phyloP scores from a whole-genome alignment of 37 sponge, comb jelly and placozoan species.

The Tethya wilhelma region DNA sequence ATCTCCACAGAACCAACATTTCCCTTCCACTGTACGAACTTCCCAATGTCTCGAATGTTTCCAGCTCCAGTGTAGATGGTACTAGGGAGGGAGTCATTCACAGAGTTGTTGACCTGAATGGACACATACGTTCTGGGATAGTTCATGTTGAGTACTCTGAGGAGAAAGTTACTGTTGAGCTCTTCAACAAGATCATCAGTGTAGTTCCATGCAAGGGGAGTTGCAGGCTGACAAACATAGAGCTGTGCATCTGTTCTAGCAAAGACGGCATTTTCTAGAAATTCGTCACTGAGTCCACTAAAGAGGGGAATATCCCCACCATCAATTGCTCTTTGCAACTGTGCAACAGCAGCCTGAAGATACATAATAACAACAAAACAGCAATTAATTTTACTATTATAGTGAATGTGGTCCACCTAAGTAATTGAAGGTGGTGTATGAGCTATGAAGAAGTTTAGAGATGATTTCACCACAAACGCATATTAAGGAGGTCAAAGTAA shows the following conservation, averaged over 20 bases:
- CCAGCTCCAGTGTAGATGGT: conserved; percentile 67
- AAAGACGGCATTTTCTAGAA: not conserved
- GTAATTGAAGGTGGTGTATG: not conserved
- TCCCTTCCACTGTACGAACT: conserved; percentile 82
- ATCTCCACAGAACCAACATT: not conserved
- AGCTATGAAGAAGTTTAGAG: not conserved
- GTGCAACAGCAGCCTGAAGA: conserved; percentile 53
- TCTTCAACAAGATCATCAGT: conserved; percentile 65
- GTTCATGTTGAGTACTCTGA: conserved; percentile 7
- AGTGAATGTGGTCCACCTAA: not conserved
- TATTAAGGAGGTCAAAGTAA: not conserved
- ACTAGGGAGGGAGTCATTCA: conserved; percentile 47
- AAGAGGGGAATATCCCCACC: not conserved
- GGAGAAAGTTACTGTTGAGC: conserved; percentile 15
- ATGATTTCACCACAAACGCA: not conserved
- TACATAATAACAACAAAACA: not conserved
- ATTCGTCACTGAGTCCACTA: not conserved
- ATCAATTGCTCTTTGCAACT: not conserved
- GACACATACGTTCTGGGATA: conserved; percentile 26
- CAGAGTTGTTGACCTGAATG: conserved; percentile 62
- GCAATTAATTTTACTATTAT: not conserved
- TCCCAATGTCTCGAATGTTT: conserved; percentile 42
- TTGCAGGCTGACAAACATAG: conserved; percentile 37
- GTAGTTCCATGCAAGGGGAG: conserved; percentile 74
- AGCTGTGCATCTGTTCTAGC: conserved; percentile 20